phyloP scores from a whole-genome alignment of 1,140 invertebrate species.

The Zophobas morio region DNA sequence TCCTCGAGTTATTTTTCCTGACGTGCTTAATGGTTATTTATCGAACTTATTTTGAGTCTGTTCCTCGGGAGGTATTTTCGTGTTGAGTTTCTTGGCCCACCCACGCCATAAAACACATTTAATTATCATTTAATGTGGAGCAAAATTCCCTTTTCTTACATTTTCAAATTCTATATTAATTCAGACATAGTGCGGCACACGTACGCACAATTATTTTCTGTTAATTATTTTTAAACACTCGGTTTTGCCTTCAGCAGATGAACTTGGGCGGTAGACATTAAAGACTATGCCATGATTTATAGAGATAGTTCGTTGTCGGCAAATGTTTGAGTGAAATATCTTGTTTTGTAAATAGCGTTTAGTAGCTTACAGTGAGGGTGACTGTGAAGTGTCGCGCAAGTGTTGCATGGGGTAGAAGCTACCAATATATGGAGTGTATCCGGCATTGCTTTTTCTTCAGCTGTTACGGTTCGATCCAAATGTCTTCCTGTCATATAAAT shows the following conservation, averaged over 20 bases:
- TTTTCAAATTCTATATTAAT: background rate
- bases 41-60: conserved; percentile 27
- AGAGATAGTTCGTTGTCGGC: conserved; percentile 39
- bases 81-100: conserved; percentile 21
- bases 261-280: conserved; percentile 16
- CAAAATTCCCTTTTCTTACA: no score
- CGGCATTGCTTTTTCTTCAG: conserved; percentile 30
- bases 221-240: conserved; percentile 12
- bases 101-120: conserved; percentile 11
- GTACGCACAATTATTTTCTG: background rate
- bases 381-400: conserved; percentile 44
- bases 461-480: conserved; percentile 42
- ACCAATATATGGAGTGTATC: conserved; percentile 49
- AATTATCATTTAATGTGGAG: conserved; percentile 6
- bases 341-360: conserved; percentile 54
- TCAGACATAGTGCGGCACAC: background rate
- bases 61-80: conserved; percentile 30
- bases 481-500: conserved; percentile 43
- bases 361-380: conserved; percentile 24
- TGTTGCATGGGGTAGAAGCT: conserved; percentile 53
- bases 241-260: background rate
- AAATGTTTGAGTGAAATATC: conserved; percentile 50
- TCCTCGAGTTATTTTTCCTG: conserved; percentile 30
- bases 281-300: conserved; percentile 41
- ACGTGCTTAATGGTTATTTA: conserved; percentile 41